phyloP scores from a whole-genome alignment of 2,888 invertebrate species.

The Nomada fucata region DNA sequence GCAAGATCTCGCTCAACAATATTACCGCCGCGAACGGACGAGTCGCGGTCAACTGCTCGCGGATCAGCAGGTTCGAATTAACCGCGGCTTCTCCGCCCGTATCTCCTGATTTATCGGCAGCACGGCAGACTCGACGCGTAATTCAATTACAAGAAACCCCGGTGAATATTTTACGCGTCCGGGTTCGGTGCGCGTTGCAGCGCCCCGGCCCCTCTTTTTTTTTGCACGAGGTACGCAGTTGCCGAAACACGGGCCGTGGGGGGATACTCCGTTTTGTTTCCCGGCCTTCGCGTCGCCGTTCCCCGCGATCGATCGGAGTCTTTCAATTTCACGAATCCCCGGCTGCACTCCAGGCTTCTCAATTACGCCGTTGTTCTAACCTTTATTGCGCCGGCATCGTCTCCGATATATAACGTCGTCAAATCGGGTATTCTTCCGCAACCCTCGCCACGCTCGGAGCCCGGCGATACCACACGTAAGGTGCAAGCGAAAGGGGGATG shows the following conservation, averaged over 20 bases:
- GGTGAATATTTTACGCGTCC: conserved; percentile 32
- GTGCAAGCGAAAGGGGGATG: conserved; percentile 44
- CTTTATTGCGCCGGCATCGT: conserved; percentile 34
- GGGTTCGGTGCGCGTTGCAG: background rate
- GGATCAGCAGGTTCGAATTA: background rate
- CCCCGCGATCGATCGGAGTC: conserved; percentile 38
- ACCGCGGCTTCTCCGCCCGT: background rate
- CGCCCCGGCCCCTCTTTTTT: conserved; percentile 5
- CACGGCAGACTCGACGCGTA: conserved; percentile 7
- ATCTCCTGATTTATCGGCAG: conserved; percentile 8
- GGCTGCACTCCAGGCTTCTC: conserved; percentile 40
- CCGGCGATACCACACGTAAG: conserved; percentile 46
- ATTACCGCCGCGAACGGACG: too few species aligned
- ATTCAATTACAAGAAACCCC: conserved; percentile 26
- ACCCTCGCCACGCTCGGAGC: conserved; percentile 27
- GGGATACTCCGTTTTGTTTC: conserved; percentile 23
- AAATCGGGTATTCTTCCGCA: conserved; percentile 63
- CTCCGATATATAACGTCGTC: conserved; percentile 48
- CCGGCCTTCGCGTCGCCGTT: conserved; percentile 1
- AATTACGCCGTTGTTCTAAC: conserved; percentile 48
- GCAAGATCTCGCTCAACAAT: too few species aligned
- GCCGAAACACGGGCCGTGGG: conserved; percentile 32
- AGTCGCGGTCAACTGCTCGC: background rate
- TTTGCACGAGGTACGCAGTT: conserved; percentile 26
- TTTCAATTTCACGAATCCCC: conserved; percentile 57